These are phyloP conservation scores for Liposcelis brunnea DNA, from an alignment of 2,888 invertebrate species.

Conservation along the genomic window DNA sequence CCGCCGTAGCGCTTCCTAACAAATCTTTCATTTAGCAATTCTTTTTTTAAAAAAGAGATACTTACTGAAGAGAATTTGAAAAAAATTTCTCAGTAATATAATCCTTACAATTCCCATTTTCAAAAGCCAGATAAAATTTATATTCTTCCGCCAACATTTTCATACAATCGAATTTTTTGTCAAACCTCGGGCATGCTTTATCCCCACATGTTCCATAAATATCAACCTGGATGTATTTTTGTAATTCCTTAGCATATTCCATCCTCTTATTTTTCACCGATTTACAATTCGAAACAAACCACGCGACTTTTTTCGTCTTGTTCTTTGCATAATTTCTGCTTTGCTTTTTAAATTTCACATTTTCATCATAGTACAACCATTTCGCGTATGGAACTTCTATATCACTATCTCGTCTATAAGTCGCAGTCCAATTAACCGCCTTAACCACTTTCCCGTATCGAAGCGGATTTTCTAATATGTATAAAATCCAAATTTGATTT, in stretches of 20 bases:
- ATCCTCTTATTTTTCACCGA: slow-evolving; percentile 31
- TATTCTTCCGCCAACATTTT: slow-evolving; percentile 31
- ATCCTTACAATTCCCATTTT: slow-evolving; percentile 37
- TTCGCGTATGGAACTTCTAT: slow-evolving; percentile 47
- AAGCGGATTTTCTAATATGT: slow-evolving; percentile 84
- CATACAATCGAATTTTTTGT: slow-evolving; percentile 25
- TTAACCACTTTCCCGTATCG: slow-evolving; percentile 43
- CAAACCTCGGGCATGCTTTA: slow-evolving; percentile 12
- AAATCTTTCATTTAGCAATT: too few species aligned
- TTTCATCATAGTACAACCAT: slow-evolving; percentile 10
- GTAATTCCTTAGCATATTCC: slow-evolving; percentile 35
- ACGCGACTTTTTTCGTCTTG: slow-evolving; percentile 34
- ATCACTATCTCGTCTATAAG: slow-evolving; percentile 41
- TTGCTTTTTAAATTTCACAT: too few species aligned
- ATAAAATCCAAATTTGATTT: slow-evolving; percentile 65
- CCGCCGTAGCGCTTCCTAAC: too few species aligned
- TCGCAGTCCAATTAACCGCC: slow-evolving; percentile 58
- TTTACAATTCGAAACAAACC: slow-evolving; percentile 43
- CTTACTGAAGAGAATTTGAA: slow-evolving; percentile 34
- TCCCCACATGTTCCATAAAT: slow-evolving; percentile 29
- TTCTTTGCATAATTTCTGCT: slow-evolving; percentile 18
- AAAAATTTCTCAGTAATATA: slow-evolving; percentile 39
- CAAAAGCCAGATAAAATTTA: slow-evolving; percentile 36
- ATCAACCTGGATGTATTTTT: slow-evolving; percentile 37
- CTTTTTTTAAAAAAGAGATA: slow-evolving; percentile 11